These are phyloP conservation scores for Acipenser ruthenus DNA, from an alignment of 2,797 vertebrate genomes.

Conservation along the genomic window DNA sequence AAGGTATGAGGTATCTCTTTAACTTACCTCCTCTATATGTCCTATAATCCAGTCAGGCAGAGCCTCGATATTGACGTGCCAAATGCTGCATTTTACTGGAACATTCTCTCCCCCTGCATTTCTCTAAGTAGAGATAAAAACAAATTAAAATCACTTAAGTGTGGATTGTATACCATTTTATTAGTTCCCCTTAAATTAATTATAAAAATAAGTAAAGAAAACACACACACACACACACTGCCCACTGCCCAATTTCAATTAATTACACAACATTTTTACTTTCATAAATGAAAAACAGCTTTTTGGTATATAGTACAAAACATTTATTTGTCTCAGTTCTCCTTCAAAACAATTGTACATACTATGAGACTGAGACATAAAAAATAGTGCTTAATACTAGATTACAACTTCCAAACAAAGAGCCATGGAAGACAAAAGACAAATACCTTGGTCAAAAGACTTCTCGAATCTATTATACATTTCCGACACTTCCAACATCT, in stretches of 20 bases:
- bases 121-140: background rate
- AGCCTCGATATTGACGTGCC: slow-evolving; percentile 44
- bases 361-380: no score
- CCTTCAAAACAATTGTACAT: no score
- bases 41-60: slow-evolving; percentile 47
- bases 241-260: no score
- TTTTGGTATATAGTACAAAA: no score
- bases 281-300: no score
- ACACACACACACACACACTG: background rate
- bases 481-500: slow-evolving; percentile 5
- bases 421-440: no score
- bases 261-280: no score
- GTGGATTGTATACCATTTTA: background rate
- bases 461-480: background rate
- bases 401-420: no score
- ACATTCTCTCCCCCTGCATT: background rate
- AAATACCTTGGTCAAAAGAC: background rate
- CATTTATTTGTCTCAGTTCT: no score
- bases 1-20: no score
- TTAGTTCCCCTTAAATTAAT: background rate
- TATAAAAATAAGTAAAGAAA: background rate
- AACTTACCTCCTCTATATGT: slow-evolving; percentile 44
- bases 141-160: background rate
- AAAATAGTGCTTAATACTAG: no score
- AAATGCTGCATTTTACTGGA: slow-evolving; percentile 27